Base-by-base conservation (phyloP, 2,888 invertebrate species). In the Idaea straminata region DNA sequence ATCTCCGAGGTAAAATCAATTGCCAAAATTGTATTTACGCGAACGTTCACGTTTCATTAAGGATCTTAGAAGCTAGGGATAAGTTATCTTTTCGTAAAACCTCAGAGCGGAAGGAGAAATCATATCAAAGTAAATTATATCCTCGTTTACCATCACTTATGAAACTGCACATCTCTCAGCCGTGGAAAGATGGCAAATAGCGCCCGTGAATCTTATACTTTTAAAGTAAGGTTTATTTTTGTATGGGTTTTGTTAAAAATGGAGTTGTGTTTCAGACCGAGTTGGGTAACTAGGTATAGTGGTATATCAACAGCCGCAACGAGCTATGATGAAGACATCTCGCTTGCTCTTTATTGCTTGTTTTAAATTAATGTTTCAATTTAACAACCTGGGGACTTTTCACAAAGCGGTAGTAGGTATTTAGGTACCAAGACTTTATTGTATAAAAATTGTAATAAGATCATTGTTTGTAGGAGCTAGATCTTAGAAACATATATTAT, bases 281-380 rank as follows among this genome's bases (percentile, higher is more conserved):
- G 84, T 58, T 6, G 16, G 16, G 16, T 16, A 25, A 25, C 25
- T 3, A 15, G 58, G 15, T 58, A n/a, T n/a, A 58, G 58, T 16
- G 16, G 58, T 58, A 16, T 58, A 16, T 82, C 83, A 74, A 81
- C 72, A 69, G 72, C 69, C 76, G 70, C 72, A 71, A 68, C 71
- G 73, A 73, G 77, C 72, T 77, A 77, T 80, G 81, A 83, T 82
- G 84, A 88, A 88, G 86, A 89, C 86, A 86, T 87, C 86, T 87
- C 82, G 82, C 83, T 87, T 86, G 83, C 86, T 84, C 88, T 91
- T 91, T 92, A 92, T 92, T 92, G 90, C 92, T 89, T 81, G 88
- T 85, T 85, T 86, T 85, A 92, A 91, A 92, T 92, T 92, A 92
- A 91, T 92, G 89, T 89, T 88, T 83, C 87, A 83, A 88, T 88